phyloP scores from a whole-genome alignment of 2,797 vertebrate genomes.

The Thalassophryne amazonica region DNA sequence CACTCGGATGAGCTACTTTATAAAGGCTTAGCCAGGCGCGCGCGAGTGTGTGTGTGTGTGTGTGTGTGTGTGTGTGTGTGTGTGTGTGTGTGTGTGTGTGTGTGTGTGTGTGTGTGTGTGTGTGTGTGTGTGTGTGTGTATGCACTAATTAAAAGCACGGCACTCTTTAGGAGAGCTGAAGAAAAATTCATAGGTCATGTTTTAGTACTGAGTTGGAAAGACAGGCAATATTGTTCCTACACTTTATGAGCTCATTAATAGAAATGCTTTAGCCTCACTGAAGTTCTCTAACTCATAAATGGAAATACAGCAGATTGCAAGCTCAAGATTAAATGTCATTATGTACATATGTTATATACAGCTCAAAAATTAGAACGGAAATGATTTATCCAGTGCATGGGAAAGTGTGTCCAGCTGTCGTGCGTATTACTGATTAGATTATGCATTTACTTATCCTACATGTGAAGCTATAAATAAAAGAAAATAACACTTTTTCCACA shows the following conservation, averaged over 20 bases:
- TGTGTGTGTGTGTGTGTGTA: too few relatives aligned
- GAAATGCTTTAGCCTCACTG: constrained; percentile 1
- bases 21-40: constrained; percentile 6
- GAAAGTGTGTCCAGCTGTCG: too few relatives aligned
- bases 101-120: too few relatives aligned
- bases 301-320: too few relatives aligned
- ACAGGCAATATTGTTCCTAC: constrained; percentile 20
- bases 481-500: too few relatives aligned
- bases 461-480: background rate
- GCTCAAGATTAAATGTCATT: too few relatives aligned
- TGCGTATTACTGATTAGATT: too few relatives aligned
- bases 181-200: constrained; percentile 28
- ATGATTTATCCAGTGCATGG: background rate
- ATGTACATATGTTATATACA: too few relatives aligned
- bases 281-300: too few relatives aligned
- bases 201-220: constrained; percentile 18
- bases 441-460: background rate
- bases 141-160: constrained; percentile 37
- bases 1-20: constrained; percentile 21
- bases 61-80: background rate
- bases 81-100: background rate
- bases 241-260: constrained; percentile 21
- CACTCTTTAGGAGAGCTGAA: constrained; percentile 15
- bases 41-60: background rate
- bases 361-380: background rate